phyloP scores from a whole-genome alignment of 92 coral and sea anemone genomes.

The Meandrina meandrites region DNA sequence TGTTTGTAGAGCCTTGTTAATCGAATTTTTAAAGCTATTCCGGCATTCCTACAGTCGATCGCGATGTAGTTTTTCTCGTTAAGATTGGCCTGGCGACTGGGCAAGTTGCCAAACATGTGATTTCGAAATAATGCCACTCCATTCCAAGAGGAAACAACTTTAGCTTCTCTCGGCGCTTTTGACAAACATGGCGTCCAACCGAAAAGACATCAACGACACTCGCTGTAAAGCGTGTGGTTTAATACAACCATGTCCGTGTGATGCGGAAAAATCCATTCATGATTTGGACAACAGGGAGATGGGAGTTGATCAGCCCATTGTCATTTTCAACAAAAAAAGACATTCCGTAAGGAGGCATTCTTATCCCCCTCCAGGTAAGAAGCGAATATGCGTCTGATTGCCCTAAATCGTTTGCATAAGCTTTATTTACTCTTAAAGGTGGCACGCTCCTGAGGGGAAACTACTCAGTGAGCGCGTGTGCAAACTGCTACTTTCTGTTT shows the following conservation, averaged over 20 bases:
- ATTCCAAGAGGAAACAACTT: background rate
- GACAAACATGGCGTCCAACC: slow-evolving; percentile 9
- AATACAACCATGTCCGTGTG: slow-evolving; percentile 82
- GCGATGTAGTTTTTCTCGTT: slow-evolving; percentile 5
- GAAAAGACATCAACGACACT: slow-evolving; percentile 55
- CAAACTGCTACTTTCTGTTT: too few relatives aligned
- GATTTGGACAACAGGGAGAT: slow-evolving; percentile 39
- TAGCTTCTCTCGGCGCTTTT: background rate
- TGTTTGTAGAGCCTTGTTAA: background rate
- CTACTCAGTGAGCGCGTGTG: too few relatives aligned
- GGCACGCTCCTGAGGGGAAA: too few relatives aligned
- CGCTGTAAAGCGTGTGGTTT: slow-evolving; percentile 78
- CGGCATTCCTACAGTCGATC: background rate
- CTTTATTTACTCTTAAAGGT: too few relatives aligned
- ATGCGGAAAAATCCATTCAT: slow-evolving; percentile 55
- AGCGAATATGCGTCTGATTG: too few relatives aligned
- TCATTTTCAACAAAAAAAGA: slow-evolving; percentile 53
- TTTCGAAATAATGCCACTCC: background rate
- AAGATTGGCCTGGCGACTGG: slow-evolving; percentile 27
- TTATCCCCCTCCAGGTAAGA: slow-evolving; percentile 43
- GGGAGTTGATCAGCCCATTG: slow-evolving; percentile 56
- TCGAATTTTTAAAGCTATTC: background rate
- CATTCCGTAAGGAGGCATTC: slow-evolving; percentile 16
- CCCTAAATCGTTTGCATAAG: too few relatives aligned
- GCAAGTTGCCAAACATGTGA: slow-evolving; percentile 10